Percentiles rank a stretch among this genome's conserved stretches.
Evolutionary conservation across 2,888 invertebrate species (phyloP).

Genomic region (Plutella xylostella): DNA sequence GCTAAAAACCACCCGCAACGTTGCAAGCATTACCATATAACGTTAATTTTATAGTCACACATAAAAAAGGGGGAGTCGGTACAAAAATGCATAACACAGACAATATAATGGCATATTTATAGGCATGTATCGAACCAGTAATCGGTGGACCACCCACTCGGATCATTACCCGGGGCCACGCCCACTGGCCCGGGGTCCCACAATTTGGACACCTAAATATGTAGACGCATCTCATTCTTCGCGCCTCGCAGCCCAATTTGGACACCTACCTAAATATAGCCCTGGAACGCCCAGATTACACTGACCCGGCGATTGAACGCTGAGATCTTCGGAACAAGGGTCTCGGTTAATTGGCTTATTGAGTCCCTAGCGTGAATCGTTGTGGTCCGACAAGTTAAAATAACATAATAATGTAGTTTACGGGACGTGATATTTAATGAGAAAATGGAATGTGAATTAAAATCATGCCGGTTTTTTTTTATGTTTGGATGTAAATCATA

Average conservation of each 20-base stretch:
- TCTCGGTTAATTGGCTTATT: neutral
- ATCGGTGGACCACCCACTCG: slow-evolving; percentile 48
- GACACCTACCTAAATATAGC: slow-evolving; percentile 39
- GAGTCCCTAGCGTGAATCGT: neutral
- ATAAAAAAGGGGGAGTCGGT: slow-evolving; percentile 51
- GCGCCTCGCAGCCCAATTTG: slow-evolving; percentile 32
- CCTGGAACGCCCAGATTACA: neutral
- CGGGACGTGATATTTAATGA: slow-evolving; percentile 1
- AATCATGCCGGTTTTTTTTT: too few relatives aligned
- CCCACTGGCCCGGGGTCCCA: slow-evolving; percentile 37
- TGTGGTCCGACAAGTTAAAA: slow-evolving; percentile 2
- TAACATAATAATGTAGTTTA: slow-evolving; percentile 2
- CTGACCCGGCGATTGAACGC: neutral
- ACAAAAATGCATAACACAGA: slow-evolving; percentile 26
- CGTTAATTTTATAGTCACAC: slow-evolving; percentile 30
- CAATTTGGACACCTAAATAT: slow-evolving; percentile 44
- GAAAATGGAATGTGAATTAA: neutral
- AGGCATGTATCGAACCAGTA: slow-evolving; percentile 26
- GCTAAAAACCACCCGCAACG: too few relatives aligned
- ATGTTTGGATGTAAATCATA: too few relatives aligned
- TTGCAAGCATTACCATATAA: slow-evolving; percentile 21
- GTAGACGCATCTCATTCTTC: slow-evolving; percentile 32
- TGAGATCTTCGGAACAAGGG: neutral
- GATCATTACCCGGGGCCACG: slow-evolving; percentile 41
- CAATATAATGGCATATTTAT: slow-evolving; percentile 46